phyloP scores from a whole-genome alignment of 2,888 invertebrate genomes.

The Phymatocera aterrima region DNA sequence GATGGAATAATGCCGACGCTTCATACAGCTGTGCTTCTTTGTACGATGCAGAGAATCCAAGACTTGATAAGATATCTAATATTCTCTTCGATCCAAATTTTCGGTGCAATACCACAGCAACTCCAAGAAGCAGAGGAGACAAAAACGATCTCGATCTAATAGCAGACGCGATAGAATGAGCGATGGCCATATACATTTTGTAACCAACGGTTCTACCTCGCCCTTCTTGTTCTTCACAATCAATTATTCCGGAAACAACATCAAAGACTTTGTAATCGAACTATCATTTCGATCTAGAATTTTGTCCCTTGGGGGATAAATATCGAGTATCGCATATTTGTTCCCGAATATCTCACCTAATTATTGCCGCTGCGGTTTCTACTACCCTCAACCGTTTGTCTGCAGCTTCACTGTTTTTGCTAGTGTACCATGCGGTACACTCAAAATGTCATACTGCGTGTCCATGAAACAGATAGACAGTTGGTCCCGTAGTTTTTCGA shows the following conservation, averaged over 20 bases:
- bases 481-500: neutral
- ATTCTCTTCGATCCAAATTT: constrained; percentile 1
- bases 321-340: neutral
- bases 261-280: neutral
- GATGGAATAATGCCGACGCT: neutral
- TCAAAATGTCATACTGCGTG: neutral
- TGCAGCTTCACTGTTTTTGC: neutral
- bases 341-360: neutral
- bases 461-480: neutral
- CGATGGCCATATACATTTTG: neutral
- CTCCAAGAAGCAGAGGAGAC: neutral
- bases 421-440: neutral
- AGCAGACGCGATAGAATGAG: neutral
- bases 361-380: neutral
- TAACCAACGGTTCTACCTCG: neutral
- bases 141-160: neutral
- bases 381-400: neutral
- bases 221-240: neutral
- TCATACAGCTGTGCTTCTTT: neutral
- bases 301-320: neutral
- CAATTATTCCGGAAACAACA: neutral
- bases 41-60: neutral
- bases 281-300: neutral
- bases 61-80: neutral
- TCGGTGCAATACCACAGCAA: neutral